Conservation (phyloP, 1,140 invertebrate species). For the Coptotermes formosanus region DNA sequence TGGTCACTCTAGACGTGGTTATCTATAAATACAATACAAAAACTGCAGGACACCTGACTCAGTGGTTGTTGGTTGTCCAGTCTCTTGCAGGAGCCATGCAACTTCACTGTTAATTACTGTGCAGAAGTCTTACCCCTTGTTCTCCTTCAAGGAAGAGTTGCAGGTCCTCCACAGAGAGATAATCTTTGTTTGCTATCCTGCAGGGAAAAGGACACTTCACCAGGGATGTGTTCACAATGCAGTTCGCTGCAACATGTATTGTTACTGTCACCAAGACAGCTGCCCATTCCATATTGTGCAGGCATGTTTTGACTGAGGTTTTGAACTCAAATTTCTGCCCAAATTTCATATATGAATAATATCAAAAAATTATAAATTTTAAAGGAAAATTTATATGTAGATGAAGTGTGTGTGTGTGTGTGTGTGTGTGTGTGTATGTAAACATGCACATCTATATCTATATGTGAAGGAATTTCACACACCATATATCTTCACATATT, state of each 20-base stretch:
- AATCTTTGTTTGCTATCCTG: conserved; percentile 65
- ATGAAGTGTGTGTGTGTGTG: no score
- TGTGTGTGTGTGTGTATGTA: no score
- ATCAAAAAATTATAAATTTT: no score
- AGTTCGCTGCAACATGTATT: conserved; percentile 16
- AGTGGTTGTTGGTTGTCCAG: background rate
- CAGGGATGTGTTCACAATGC: conserved; percentile 9
- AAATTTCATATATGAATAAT: no score
- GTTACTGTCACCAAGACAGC: conserved; percentile 3
- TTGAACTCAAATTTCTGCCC: no score
- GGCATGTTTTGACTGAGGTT: background rate
- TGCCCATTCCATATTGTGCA: background rate
- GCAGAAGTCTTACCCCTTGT: conserved; percentile 56
- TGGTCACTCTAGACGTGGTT: no score
- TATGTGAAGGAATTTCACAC: no score
- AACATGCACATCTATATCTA: no score
- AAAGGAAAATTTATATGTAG: no score
- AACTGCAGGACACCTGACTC: background rate
- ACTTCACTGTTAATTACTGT: conserved; percentile 9
- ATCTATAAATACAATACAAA: background rate
- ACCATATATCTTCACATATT: no score
- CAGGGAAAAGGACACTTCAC: conserved; percentile 30
- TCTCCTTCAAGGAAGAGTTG: conserved; percentile 64
- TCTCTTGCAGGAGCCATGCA: conserved; percentile 6
- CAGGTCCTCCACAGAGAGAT: conserved; percentile 59